Evolutionary conservation across 2,888 invertebrate genomes (phyloP).

Genomic region (Gastrophysa polygoni): DNA sequence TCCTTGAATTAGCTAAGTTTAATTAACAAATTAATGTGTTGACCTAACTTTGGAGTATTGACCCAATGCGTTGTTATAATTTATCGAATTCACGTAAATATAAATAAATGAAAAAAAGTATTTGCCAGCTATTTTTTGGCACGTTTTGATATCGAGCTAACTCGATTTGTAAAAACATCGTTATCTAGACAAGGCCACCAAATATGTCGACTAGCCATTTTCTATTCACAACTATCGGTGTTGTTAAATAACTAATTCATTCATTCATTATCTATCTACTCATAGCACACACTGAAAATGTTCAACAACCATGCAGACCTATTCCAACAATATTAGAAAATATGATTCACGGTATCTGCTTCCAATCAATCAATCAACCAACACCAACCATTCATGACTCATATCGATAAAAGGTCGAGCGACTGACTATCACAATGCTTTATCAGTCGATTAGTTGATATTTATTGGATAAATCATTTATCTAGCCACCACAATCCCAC

Average conservation of each 20-base stretch:
- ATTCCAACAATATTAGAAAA: too few relatives aligned
- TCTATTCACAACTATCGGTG: too few relatives aligned
- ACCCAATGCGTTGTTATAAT: slow-evolving; percentile 19
- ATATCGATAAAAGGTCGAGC: slow-evolving; percentile 11
- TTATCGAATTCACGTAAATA: neutral
- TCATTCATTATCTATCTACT: neutral
- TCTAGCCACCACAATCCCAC: slow-evolving; percentile 22
- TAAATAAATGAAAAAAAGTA: neutral
- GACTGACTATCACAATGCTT: slow-evolving; percentile 25
- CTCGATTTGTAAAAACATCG: neutral
- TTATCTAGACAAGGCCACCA: neutral
- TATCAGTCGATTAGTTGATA: slow-evolving; percentile 31
- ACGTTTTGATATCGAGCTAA: neutral
- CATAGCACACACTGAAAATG: too few relatives aligned
- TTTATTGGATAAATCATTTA: slow-evolving; percentile 34
- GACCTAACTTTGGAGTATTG: slow-evolving; percentile 30
- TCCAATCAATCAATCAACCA: neutral
- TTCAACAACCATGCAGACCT: too few relatives aligned
- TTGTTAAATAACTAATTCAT: neutral
- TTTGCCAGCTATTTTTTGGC: neutral
- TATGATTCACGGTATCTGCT: too few relatives aligned
- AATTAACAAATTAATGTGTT: slow-evolving; percentile 30
- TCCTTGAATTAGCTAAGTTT: slow-evolving; percentile 25
- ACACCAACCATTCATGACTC: neutral
- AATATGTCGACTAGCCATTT: neutral